Evolutionary conservation across 2,113 vertebrate genomes (phyloP), one percentile per base, ranked within the genome.

Genomic region (Gambusia affinis): DNA sequence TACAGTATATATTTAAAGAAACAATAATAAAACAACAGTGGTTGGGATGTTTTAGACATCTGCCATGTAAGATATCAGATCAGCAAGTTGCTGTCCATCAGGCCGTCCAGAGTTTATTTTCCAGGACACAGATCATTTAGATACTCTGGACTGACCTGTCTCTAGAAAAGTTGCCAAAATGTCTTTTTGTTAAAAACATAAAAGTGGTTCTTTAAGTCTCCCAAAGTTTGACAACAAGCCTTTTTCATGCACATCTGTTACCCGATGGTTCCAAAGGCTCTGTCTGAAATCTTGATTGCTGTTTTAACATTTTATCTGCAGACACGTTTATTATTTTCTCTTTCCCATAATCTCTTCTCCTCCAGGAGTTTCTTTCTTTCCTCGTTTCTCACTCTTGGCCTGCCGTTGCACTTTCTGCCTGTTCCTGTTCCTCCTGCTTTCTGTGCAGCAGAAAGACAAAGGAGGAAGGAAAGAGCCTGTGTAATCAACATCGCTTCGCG

Each of bases 401-500:
- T 22, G 0, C 31, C 61, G 37, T 19, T 30, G 12, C 37, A 3
- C 29, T 0, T 19, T 24, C 30, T 62, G 69, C 64, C 68, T 44
- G 73, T 22, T 42, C 28, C 29, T 10, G 4, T 4, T 29, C 22
- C 12, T 57, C 44, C 31, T 75, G 69, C 54, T 73, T 66, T 64
- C 35, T 44, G 51, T 70, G 74, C 35, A 70, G 76, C 70, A 64
- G 73, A 60, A 30, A 69, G 35, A 70, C 44, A 63, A 66, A 54
- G 29, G 42, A 67, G 63, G 44, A 31, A 39, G 57, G 60, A 67
- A 64, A 79, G 14, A 27, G 61, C 69, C 75, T 62, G 78, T 79
- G 75, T 83, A 85, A 86, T 89, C 78, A 83, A 42, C 70, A 30
- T 63, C 3, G 64, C 73, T 87, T 84, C 73, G 57, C 65, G 8